Evolutionary conservation across 2,113 vertebrate species (phyloP), one percentile per base, ranked within the genome.

Genomic region (Oncorhynchus keta): DNA sequence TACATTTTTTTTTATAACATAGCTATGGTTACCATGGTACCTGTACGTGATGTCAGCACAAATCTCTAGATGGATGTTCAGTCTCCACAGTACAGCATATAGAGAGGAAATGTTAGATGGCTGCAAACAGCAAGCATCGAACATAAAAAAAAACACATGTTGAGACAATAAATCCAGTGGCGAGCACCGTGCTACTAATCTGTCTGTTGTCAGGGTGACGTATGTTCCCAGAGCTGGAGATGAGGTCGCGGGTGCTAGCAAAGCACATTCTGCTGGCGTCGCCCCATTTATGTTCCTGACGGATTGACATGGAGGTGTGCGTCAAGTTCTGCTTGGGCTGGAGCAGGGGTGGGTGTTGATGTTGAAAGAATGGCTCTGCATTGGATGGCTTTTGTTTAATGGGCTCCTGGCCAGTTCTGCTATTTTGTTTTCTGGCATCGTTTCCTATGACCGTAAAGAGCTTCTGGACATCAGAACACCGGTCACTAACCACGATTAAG

Each of bases 261-360:
- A 28, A 70, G 74, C 74, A 74, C 79, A 70, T 73, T 80, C 74
- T 76, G 69, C 61, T 69, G 39, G 68, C 66, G 68, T 81, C 83
- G 82, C 77, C 83, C 81, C 77, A 82, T 88, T 85, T 83, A 24
- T 49, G 79, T 81, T 84, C 72, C 68, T 83, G 85, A 85, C 85
- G 83, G 84, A 86, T 73, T 84, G 88, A 89, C 83, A 84, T 74
- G 5, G 71, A 85, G 72, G 85, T 85, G 82, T 82, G 74, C 39
- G 51, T 68, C 69, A 51, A 77, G 64, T 77, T 81, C 82, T 84
- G 83, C 76, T 72, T 14, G 84, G 86, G 81, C 80, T 74, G 71
- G 74, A 82, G 81, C 70, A 62, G 79, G 83, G 84, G 88, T 81
- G 87, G 81, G 59, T 24, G 39, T 45, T 45, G 39, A 45, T 45